Evolutionary conservation across 2,797 vertebrate species (phyloP), one percentile per base, ranked within the genome.

Genomic region (Poeciliopsis paucimaculata): DNA sequence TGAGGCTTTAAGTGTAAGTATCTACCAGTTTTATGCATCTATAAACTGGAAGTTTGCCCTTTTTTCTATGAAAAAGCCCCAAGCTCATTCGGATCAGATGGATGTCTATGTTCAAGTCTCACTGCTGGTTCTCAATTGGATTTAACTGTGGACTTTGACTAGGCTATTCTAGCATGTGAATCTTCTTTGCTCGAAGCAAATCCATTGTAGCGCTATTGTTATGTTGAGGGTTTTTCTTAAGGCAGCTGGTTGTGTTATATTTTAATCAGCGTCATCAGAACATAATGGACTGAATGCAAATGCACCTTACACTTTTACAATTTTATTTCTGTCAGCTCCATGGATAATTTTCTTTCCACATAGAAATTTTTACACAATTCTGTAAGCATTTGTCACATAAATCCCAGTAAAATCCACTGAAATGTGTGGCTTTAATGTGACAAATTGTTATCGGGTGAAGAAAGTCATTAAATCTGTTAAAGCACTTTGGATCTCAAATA

Each of bases 401-500:
- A n/a, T 43, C 23, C 12, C 39, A 43, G 41, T 41, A 43, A 70
- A 12, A 70, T 5, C 2, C 23, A n/a, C 11, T 43, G 11, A 7
- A 43, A n/a, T 43, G 41, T 70, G 4, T n/a, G 39, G 4, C 13
- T 43, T 43, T 23, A 68, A 26, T 41, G 10, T 41, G 36, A 41
- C 34, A 68, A 68, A 26, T 39, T 39, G 8, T 12, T 41, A 68
- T 43, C 39, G n/a, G 39, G 66, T 12, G 39, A 49, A 43, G 66
- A 72, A 89, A 71, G 57, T 72, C 80, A 26, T 87, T 62, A 72
- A 77, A 72, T 84, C 72, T 82, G 82, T 82, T 82, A 47, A 81
- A 82, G 78, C 76, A 18, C 23, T 76, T 87, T 57, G 60, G 68
- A 83, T 75, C 87, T 82, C 76, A 90, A 87, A 87, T 77, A 77